Conservation (phyloP, 2,113 vertebrate species). For the Phrynosoma blainvillii region DNA sequence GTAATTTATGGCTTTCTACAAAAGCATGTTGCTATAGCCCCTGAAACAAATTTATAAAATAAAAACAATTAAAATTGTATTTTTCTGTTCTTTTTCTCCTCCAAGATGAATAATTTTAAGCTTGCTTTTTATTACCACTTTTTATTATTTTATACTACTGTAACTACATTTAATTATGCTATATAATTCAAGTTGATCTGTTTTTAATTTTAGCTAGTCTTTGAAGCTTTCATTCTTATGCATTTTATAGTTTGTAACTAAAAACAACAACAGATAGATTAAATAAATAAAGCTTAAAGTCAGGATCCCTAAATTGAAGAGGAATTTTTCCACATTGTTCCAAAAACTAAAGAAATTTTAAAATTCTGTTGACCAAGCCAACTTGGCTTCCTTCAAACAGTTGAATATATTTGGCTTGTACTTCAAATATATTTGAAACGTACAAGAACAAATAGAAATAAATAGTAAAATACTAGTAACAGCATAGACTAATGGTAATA, state of each 20-base stretch:
- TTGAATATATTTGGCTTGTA: background rate
- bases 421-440: background rate
- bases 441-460: background rate
- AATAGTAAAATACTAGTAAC: background rate
- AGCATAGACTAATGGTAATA: background rate
- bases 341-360: background rate
- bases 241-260: background rate
- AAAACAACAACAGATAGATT: background rate
- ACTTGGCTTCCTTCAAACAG: background rate
- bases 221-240: background rate
- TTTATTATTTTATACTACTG: too few species aligned
- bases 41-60: too few species aligned
- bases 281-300: too few species aligned
- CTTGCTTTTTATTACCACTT: too few species aligned
- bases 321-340: background rate
- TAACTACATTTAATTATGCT: background rate
- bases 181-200: background rate
- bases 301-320: too few species aligned
- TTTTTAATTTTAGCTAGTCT: background rate
- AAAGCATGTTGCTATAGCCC: too few species aligned
- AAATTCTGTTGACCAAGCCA: background rate
- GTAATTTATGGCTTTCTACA: background rate
- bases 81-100: background rate
- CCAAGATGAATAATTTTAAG: too few species aligned
- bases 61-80: background rate